Evolutionary conservation across 2,888 invertebrate genomes (phyloP), one percentile per base, ranked within the genome.

Genomic region (Arctia plantaginis): DNA sequence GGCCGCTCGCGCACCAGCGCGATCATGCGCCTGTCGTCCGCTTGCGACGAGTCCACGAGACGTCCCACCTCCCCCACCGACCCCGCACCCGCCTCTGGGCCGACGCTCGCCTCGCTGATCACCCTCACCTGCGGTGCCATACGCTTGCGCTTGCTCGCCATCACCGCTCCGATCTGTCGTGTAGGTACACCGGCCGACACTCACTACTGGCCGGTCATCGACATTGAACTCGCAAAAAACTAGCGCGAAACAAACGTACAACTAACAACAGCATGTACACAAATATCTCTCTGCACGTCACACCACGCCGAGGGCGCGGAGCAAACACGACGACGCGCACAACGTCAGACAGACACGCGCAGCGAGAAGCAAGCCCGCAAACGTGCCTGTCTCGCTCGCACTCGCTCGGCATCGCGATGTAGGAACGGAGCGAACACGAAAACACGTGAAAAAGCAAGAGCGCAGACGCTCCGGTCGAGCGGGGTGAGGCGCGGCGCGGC

Each of bases 341-440:
- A 80, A 78, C 90, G 89, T 89, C 95, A 94, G 86, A 93, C 95
- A 94, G 86, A 91, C 94, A 90, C 93, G 94, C 94, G 93, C 93
- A 93, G 88, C 85, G 88, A 78, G 89, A 91, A 90, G 90, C 93
- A 89, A 89, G 90, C 92, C 85, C 81, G 88, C 92, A 87, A 82
- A 86, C 85, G 66, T 78, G 76, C 75, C 83, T 81, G 85, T 91
- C 93, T 80, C 92, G 82, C 90, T 93, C 92, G 71, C 86, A 35
- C 86, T 64, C 80, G 68, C 70, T 44, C 20, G 20, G 27, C 1
- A n/a, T 13, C 41, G 13, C 55, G 71, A 67, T 13, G 78, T 68
- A 80, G 69, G 88, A 91, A 86, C 78, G 85, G 85, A 72, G 80
- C 89, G 72, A 77, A 80, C 87, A 80, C 71, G 80, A 85, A 90